phyloP scores from a whole-genome alignment of 2,888 invertebrate genomes.

The Pilophorus perplexus region DNA sequence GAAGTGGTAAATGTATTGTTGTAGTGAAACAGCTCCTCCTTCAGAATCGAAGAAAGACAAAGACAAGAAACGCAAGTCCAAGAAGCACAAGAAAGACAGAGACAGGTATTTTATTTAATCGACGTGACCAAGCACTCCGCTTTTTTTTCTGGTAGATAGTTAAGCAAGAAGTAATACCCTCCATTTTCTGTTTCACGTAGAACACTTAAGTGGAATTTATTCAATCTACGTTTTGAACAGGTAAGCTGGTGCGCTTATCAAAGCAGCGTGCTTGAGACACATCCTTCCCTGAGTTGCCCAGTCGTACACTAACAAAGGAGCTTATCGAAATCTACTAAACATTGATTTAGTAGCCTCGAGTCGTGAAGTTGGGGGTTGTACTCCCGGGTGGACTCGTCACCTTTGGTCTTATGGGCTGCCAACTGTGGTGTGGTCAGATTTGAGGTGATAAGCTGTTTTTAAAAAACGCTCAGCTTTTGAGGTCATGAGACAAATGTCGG shows the following conservation, averaged over 20 bases:
- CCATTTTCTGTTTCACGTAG: constrained; percentile 49
- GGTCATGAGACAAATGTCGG: too few relatives aligned
- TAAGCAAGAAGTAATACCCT: constrained; percentile 44
- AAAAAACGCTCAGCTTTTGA: too few relatives aligned
- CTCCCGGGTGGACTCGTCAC: too few relatives aligned
- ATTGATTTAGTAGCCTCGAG: too few relatives aligned
- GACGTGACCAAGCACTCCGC: constrained; percentile 6
- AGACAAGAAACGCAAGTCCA: constrained; percentile 68
- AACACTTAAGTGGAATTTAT: constrained; percentile 45
- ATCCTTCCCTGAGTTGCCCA: background rate
- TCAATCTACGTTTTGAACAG: constrained; percentile 36
- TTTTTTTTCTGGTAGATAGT: constrained; percentile 36
- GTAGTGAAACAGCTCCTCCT: too few relatives aligned
- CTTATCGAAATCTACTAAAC: too few relatives aligned
- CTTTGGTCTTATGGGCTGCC: too few relatives aligned
- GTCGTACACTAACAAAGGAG: background rate
- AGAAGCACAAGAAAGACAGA: constrained; percentile 63
- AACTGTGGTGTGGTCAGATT: too few relatives aligned
- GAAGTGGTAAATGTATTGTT: too few relatives aligned
- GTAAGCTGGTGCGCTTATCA: constrained; percentile 40
- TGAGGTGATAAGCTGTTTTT: too few relatives aligned
- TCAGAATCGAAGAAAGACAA: constrained; percentile 50
- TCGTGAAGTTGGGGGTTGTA: too few relatives aligned
- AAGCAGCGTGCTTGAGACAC: background rate
- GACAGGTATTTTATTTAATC: constrained; percentile 58